Evolutionary conservation across 2,888 invertebrate species (phyloP), one percentile per base, ranked within the genome.

Genomic region (Cheilosia vernalis): DNA sequence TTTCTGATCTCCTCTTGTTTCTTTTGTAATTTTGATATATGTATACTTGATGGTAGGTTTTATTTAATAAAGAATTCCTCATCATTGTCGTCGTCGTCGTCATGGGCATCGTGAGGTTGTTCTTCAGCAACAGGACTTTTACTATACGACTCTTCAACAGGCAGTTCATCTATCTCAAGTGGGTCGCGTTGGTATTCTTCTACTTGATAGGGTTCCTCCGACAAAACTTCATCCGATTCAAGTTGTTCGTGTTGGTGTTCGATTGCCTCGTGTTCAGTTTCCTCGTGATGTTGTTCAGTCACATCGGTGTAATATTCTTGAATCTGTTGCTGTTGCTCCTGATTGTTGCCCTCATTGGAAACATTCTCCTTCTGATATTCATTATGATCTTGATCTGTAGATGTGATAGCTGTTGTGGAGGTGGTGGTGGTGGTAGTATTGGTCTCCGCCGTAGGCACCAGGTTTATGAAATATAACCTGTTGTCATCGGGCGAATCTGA

Each of bases 351-450:
- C 13, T 76, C 76, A 37, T 37, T 37, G 37, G 37, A 37, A 37
- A 13, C 13, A 37, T 13, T 37, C 13, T 13, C 10, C 37, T 4
- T n/a, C 5, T 89, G 88, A 1, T 89, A 86, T 9, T 90, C 89
- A 67, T 89, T 89, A 33, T 89, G 87, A 15, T 90, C 90, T 64
- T 89, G 89, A 13, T 73, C 73, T 15, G 30, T 58, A 72, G 76
- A 21, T 77, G 74, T 56, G 78, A 74, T 51, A 83, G 78, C 37
- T 87, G 74, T 87, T 88, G 30, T 85, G 87, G 67, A 87, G 88
- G 27, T 88, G 88, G 88, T 60, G 88, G 89, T 88, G 88, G 88
- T 60, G 88, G 89, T 74, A 21, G 76, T 40, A 67, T 67, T 85
- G 24, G 44, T 61, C 61, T 81, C 72, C 85, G 85, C 85, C 81